Conservation (phyloP, 1,140 invertebrate species). For the Limonius californicus region DNA sequence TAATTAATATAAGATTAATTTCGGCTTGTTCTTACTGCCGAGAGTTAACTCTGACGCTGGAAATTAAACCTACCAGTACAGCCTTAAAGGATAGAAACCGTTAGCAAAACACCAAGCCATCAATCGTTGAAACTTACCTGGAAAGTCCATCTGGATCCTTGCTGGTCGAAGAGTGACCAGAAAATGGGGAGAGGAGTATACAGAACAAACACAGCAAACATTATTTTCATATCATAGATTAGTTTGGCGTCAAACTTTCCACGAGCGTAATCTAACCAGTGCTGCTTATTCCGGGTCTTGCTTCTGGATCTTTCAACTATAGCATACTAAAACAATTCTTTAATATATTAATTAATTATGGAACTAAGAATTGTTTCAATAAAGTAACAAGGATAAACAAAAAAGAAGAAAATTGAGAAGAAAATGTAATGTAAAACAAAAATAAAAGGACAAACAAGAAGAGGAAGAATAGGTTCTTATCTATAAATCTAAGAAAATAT, state of each 20-base stretch:
- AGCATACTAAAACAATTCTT: slow-evolving; percentile 14
- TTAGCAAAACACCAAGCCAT: too few species aligned
- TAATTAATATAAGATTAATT: too few species aligned
- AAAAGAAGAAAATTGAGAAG: too few species aligned
- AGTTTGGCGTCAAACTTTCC: slow-evolving; percentile 55
- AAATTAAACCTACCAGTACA: too few species aligned
- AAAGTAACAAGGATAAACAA: too few species aligned
- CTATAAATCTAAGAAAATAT: too few species aligned
- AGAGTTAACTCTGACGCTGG: too few species aligned
- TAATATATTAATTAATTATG: background rate
- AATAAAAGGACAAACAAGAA: too few species aligned
- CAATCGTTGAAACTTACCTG: slow-evolving; percentile 53
- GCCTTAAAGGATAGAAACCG: too few species aligned
- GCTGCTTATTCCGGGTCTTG: slow-evolving; percentile 36
- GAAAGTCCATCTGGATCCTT: slow-evolving; percentile 67
- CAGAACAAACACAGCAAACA: slow-evolving; percentile 50
- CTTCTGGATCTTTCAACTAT: background rate
- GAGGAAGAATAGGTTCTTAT: too few species aligned
- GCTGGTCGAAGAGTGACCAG: slow-evolving; percentile 62
- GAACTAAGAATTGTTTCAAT: background rate
- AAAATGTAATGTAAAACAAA: too few species aligned
- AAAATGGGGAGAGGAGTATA: slow-evolving; percentile 68
- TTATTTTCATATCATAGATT: slow-evolving; percentile 56
- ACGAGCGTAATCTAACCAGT: slow-evolving; percentile 67
- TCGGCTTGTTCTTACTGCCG: too few species aligned